Evolutionary conservation across 2,888 invertebrate species (phyloP), one percentile per base, ranked within the genome.

Genomic region (Oscheius onirici): DNA sequence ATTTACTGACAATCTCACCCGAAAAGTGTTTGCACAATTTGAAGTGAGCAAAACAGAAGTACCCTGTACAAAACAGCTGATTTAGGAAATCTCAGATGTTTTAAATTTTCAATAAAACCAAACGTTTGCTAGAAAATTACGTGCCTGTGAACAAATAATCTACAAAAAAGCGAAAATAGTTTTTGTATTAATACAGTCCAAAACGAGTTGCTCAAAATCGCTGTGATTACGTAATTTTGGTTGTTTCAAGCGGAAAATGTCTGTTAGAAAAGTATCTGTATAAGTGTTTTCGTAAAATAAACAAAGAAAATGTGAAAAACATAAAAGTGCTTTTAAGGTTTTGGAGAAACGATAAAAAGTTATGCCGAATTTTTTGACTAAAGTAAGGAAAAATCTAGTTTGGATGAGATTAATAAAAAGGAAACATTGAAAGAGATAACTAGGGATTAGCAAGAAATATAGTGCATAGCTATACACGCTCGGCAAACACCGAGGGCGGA

Each of bases 381-480:
- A 43, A 10, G 15, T 43, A 43, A 13, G 10, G 15, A 51, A 51
- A 51, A 11, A 51, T 51, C 17, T 11, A 51, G 20, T 10, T 11
- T 11, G n/a, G n/a, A n/a, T n/a, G n/a, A n/a, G n/a, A n/a, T n/a
- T n/a, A n/a, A n/a, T 8, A 34, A 34, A 34, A 34, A 8, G 34
- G 34, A 6, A 34, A 34, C 34, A 34, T 34, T 34, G 34, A 34
- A 34, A 34, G 5, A 22, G 17, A 41, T 58, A 58, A 61, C 24
- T 46, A 61, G 15, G 43, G 61, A 49, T 61, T 28, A 28, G 44
- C 61, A 54, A 20, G 46, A 44, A 61, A 44, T 46, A 46, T 44
- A 44, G 54, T 66, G 66, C 41, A 66, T 66, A 40, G 66, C 52
- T 66, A 66, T 52, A 66, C 66, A 66, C 52, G 54, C 52, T 52